phyloP scores from a whole-genome alignment of 2,888 invertebrate species.

The Coronaproctus castanopsis region DNA sequence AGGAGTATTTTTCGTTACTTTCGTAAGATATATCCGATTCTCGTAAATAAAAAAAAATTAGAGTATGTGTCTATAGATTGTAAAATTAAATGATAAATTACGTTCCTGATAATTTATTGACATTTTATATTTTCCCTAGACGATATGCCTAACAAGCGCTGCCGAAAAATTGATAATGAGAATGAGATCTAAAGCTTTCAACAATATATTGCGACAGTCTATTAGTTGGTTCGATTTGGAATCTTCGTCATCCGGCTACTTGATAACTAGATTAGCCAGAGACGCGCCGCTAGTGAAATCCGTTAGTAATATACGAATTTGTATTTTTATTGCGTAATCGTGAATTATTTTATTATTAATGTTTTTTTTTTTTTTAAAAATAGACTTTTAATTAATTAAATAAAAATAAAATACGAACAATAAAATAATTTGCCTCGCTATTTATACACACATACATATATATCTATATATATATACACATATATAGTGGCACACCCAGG shows the following conservation, averaged over 20 bases:
- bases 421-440: too few species aligned
- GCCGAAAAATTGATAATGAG: constrained; percentile 24
- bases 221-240: constrained; percentile 28
- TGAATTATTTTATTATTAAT: background rate
- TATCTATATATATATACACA: too few species aligned
- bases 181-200: constrained; percentile 26
- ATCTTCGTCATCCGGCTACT: constrained; percentile 25
- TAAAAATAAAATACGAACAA: background rate
- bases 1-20: too few species aligned
- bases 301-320: constrained; percentile 19
- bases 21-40: too few species aligned
- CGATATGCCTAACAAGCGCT: constrained; percentile 20
- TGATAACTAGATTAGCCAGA: constrained; percentile 27
- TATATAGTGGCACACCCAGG: too few species aligned
- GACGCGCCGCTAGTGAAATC: constrained; percentile 29
- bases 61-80: too few species aligned
- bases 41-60: too few species aligned
- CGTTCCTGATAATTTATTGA: too few species aligned
- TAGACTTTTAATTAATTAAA: background rate
- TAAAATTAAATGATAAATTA: too few species aligned
- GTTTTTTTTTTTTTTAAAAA: too few species aligned
- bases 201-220: constrained; percentile 27
- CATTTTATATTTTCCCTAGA: too few species aligned
- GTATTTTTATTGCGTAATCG: background rate
- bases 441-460: too few species aligned